Conservation (phyloP, 2,888 invertebrate species). For the Amiota minor region DNA sequence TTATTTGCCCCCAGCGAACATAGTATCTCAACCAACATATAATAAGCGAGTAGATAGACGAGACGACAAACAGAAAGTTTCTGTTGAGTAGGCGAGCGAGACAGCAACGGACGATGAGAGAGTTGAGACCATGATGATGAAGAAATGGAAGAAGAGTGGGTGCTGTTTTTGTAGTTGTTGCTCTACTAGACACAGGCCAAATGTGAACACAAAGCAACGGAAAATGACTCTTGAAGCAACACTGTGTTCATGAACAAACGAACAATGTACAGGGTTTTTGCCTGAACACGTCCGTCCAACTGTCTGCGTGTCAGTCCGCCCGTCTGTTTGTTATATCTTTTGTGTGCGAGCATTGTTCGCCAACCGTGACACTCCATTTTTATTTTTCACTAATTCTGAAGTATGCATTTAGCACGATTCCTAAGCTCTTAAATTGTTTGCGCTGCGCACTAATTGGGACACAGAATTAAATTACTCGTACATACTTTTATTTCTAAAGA, state of each 20-base stretch:
- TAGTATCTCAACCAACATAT: background rate
- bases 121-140: constrained; percentile 27
- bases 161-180: constrained; percentile 41
- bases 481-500: too few species aligned
- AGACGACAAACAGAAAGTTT: constrained; percentile 8
- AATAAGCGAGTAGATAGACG: background rate
- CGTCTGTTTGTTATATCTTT: background rate
- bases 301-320: background rate
- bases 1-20: background rate
- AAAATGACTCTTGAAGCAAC: constrained; percentile 23
- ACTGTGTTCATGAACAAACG: background rate
- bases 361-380: constrained; percentile 64
- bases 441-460: constrained; percentile 34
- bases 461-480: background rate
- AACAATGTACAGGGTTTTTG: constrained; percentile 3
- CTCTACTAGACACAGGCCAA: constrained; percentile 34
- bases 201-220: constrained; percentile 36
- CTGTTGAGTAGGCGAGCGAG: constrained; percentile 23
- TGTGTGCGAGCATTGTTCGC: constrained; percentile 39
- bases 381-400: constrained; percentile 52
- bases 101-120: constrained; percentile 17
- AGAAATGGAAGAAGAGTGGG: constrained; percentile 42
- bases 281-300: background rate
- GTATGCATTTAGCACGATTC: constrained; percentile 1
- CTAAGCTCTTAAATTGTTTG: constrained; percentile 23